A percentile compares a stretch with the other conserved stretches of the same genome.
phyloP scores from a whole-genome alignment of 1,140 invertebrate genomes.

The Micrasema longulum region DNA sequence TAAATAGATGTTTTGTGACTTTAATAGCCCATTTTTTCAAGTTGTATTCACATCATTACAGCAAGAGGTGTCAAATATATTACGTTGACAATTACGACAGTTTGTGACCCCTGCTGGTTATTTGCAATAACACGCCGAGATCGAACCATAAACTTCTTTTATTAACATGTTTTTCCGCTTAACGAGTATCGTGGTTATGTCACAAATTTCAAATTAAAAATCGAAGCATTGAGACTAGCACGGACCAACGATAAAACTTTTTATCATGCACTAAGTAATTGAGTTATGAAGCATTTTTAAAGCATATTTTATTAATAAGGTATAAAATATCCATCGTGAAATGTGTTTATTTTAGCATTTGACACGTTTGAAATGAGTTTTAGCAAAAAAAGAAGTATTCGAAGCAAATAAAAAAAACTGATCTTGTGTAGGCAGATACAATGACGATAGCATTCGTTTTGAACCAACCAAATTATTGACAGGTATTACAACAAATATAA shows the following conservation, averaged over 20 bases:
- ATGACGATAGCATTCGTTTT: too few relatives aligned
- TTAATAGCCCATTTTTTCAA: background rate
- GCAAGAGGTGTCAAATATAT: background rate
- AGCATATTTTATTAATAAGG: background rate
- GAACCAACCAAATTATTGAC: too few relatives aligned
- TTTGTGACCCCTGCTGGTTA: background rate
- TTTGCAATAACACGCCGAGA: conserved; percentile 14
- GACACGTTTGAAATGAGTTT: too few relatives aligned
- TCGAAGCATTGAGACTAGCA: too few relatives aligned
- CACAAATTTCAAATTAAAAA: too few relatives aligned
- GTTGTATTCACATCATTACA: conserved; percentile 3
- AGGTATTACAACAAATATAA: too few relatives aligned
- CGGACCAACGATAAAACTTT: background rate
- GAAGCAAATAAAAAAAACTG: too few relatives aligned
- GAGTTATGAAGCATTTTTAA: background rate
- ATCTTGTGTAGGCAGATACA: too few relatives aligned
- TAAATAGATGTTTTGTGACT: background rate
- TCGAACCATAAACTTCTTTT: background rate
- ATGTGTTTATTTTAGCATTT: too few relatives aligned
- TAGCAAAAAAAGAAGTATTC: too few relatives aligned
- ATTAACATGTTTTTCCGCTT: conserved; percentile 1
- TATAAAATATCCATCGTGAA: too few relatives aligned
- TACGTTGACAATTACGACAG: background rate
- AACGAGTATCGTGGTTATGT: too few relatives aligned
- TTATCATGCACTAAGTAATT: background rate